Evolutionary conservation across 2,113 vertebrate species (phyloP).

Genomic region (Apeltes quadracus): DNA sequence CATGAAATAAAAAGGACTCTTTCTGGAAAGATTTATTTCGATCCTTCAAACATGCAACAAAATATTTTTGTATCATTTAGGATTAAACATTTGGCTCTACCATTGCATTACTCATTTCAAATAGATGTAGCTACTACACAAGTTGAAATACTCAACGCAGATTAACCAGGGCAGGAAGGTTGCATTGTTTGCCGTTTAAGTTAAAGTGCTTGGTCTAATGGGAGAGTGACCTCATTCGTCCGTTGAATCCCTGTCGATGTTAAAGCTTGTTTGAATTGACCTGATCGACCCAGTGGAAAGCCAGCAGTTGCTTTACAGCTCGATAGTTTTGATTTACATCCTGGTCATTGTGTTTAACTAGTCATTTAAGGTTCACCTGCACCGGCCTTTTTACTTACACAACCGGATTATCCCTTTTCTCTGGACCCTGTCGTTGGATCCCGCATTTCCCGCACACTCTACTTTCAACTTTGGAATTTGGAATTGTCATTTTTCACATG

Average conservation of each 20-base stretch:
- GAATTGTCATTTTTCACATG: neutral
- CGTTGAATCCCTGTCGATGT: neutral
- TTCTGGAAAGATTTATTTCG: neutral
- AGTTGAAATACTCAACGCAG: neutral
- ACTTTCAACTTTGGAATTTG: neutral
- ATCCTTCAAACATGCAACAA: neutral
- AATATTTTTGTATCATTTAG: too few species aligned
- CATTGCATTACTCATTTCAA: neutral
- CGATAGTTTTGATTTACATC: neutral
- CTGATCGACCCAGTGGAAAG: neutral
- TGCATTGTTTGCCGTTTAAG: neutral
- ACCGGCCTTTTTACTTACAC: neutral
- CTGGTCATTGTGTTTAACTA: neutral
- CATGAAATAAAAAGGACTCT: neutral
- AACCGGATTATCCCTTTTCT: neutral
- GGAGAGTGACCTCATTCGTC: neutral
- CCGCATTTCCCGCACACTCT: neutral
- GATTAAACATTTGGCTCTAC: neutral
- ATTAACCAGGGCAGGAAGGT: neutral
- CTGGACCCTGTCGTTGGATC: neutral
- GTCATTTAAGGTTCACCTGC: neutral
- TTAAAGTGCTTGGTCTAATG: neutral
- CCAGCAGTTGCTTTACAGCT: neutral
- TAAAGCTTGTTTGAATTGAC: neutral
- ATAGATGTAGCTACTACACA: neutral